Percentiles rank a stretch among this genome's conserved stretches.
phyloP scores from a whole-genome alignment of 2,797 vertebrate species.

The Manis crassicaudata region DNA sequence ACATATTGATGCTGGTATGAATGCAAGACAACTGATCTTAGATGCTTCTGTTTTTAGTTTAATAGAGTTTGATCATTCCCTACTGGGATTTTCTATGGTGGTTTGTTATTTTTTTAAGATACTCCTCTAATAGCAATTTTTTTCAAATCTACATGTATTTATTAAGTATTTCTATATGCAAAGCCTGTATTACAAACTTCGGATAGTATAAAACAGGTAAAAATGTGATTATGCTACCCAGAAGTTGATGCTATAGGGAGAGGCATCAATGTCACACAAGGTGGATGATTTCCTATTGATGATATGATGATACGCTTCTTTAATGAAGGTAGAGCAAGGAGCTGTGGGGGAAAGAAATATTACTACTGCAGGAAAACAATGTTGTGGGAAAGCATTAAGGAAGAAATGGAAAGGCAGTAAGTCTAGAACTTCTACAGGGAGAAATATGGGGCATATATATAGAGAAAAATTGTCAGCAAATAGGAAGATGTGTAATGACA shows the following conservation, averaged over 20 bases:
- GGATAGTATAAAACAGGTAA: background rate
- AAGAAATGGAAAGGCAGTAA: background rate
- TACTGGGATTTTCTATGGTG: background rate
- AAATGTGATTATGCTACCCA: background rate
- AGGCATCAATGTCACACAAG: background rate
- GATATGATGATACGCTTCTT: background rate
- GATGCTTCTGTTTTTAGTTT: background rate
- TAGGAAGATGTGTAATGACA: rapidly evolving
- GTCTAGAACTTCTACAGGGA: background rate
- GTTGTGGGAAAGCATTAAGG: background rate
- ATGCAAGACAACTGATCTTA: background rate
- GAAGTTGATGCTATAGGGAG: background rate
- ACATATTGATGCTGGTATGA: background rate
- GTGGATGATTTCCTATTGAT: too few species aligned
- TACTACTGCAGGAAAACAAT: background rate
- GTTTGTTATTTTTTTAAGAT: background rate
- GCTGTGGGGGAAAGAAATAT: background rate
- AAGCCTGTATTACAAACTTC: background rate
- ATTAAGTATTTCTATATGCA: background rate
- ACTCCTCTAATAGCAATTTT: background rate
- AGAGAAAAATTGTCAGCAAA: background rate
- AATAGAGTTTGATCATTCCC: background rate
- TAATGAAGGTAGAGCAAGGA: background rate
- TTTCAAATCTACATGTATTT: background rate
- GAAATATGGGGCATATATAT: rapidly evolving